phyloP scores from a whole-genome alignment of 2,113 vertebrate species.

The Alligator mississippiensis region DNA sequence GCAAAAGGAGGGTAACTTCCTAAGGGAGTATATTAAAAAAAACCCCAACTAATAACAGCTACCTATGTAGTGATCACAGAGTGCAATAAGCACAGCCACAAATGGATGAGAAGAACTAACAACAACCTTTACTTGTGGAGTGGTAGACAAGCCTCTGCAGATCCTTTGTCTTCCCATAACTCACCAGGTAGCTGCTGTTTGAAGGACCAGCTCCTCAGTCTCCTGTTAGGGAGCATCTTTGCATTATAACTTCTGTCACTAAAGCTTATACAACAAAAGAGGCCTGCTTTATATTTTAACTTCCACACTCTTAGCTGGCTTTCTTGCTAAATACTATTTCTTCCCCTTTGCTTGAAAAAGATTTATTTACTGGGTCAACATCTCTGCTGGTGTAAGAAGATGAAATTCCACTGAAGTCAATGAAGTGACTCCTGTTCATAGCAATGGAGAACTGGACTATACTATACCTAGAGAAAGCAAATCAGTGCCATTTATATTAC shows the following conservation, averaged over 20 bases:
- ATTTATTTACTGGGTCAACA: not conserved
- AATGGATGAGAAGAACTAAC: too few species aligned
- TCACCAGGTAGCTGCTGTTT: too few species aligned
- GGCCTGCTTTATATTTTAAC: not conserved
- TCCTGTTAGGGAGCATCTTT: too few species aligned
- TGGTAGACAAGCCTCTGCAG: too few species aligned
- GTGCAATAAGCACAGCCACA: too few species aligned
- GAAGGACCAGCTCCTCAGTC: too few species aligned
- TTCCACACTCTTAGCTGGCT: not conserved
- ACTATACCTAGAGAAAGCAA: not conserved
- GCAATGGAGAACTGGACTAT: not conserved
- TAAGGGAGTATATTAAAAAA: not conserved
- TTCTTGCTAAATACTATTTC: not conserved
- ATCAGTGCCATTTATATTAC: not conserved
- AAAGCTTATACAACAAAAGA: not conserved
- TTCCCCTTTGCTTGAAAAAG: constrained; percentile 14
- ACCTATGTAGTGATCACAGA: too few species aligned
- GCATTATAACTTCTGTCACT: too few species aligned
- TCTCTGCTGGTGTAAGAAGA: not conserved
- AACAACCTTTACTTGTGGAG: too few species aligned
- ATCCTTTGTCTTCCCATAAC: too few species aligned
- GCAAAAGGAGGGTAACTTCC: not conserved
- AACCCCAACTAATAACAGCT: not conserved
- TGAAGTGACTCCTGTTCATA: not conserved
- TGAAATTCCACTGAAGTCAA: not conserved